Evolutionary conservation across 2,113 vertebrate genomes (phyloP), one percentile per base, ranked within the genome.

Genomic region (Brienomyrus longianalis): DNA sequence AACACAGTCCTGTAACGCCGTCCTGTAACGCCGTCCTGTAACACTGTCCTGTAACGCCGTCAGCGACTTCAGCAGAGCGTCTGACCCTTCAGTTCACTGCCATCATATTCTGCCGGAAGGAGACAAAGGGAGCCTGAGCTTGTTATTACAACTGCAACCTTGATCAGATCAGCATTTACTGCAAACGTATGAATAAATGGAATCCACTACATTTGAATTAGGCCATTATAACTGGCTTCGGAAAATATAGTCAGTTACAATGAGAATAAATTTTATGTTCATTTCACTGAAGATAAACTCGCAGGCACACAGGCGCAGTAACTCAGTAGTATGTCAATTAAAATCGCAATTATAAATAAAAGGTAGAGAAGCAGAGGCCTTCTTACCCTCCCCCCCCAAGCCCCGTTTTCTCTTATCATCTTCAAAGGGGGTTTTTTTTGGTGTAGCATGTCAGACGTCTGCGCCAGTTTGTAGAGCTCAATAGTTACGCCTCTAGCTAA

Each of bases 211-310:
- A 43, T 80, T 80, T 80, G 35, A 80, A 80, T 39, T 80, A 80
- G 17, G 43, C 74, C 74, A 80, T 80, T 80, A 80, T 80, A 39
- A 80, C 39, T 43, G 35, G 15, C 74, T 80, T 21, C 74, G 19
- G 35, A 43, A 19, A 80, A 80, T 80, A 35, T 74, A 19, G 35
- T 19, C 5, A 80, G 21, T 43, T 17, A 80, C 35, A 4, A 43
- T 80, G 74, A 43, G 19, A 77, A 74, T 74, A 77, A 19, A 43
- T 43, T 80, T 19, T 39, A 39, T 80, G 74, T 80, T 80, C 5
- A 43, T 80, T 80, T 80, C 74, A 80, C 74, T 80, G 74, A 80
- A 80, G 74, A 80, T 80, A 80, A 80, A 39, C 74, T 80, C 15
- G 35, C 74, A 7, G 74, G 35, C 74, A 80, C 74, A 43, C 17